A percentile compares a stretch with the other conserved stretches of the same genome.
Conservation (phyloP, 2,888 invertebrate genomes). For the Caenorhabditis imperialis region DNA sequence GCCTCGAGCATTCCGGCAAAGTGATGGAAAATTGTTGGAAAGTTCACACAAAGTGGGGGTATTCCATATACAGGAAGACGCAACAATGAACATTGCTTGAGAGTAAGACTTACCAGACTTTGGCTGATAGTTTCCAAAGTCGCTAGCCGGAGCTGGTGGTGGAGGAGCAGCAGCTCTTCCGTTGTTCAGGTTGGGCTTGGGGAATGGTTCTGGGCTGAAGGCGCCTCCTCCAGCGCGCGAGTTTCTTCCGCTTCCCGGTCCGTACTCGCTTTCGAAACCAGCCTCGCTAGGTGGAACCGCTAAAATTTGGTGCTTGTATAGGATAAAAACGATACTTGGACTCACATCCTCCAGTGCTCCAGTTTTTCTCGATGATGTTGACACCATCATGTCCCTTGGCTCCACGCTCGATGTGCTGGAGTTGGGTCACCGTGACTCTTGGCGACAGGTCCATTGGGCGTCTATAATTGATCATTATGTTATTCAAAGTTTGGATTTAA, state of each 20-base stretch:
- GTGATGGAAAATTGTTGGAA: not conserved
- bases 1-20: constrained; percentile 24
- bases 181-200: constrained; percentile 35
- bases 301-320: constrained; percentile 3
- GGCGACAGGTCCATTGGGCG: constrained; percentile 74
- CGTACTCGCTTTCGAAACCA: constrained; percentile 63
- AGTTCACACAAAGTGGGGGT: constrained; percentile 10
- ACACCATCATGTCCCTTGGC: constrained; percentile 71
- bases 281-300: constrained; percentile 59
- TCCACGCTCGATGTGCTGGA: constrained; percentile 73
- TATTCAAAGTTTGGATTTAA: not conserved
- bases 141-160: not conserved
- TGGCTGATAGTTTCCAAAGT: constrained; percentile 27
- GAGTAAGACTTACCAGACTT: constrained; percentile 37
- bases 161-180: constrained; percentile 29
- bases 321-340: no score
- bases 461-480: constrained; percentile 30
- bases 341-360: constrained; percentile 71
- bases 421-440: constrained; percentile 74
- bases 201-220: constrained; percentile 52
- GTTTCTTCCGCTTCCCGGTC: constrained; percentile 65
- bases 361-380: constrained; percentile 73
- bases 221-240: constrained; percentile 59
- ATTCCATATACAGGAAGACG: no score
- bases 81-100: no score